These are phyloP conservation scores for Podotricha telesiphe DNA, from an alignment of 2,888 invertebrate genomes.

Conservation along the genomic window DNA sequence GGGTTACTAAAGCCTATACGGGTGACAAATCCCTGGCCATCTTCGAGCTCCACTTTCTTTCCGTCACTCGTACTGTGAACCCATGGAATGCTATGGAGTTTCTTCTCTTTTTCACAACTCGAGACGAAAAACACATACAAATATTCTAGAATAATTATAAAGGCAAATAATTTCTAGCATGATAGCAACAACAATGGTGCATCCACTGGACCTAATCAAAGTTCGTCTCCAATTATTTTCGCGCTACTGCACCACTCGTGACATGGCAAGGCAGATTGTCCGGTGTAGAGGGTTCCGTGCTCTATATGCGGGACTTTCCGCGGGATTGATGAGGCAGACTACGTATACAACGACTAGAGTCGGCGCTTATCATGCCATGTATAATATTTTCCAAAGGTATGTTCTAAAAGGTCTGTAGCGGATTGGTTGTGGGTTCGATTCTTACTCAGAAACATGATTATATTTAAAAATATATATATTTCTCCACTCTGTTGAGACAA, in stretches of 20 bases:
- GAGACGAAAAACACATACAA: no score
- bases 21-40: no score
- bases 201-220: slow-evolving; percentile 97
- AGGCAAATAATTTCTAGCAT: slow-evolving; percentile 85
- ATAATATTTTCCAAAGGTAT: slow-evolving; percentile 79
- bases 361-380: slow-evolving; percentile 93
- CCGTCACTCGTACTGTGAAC: no score
- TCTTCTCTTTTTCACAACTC: no score
- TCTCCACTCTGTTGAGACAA: no score
- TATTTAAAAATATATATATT: no score
- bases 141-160: background rate
- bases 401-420: background rate
- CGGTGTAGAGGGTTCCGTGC: slow-evolving; percentile 91
- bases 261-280: slow-evolving; percentile 86
- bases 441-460: no score
- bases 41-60: no score
- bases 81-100: no score
- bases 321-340: slow-evolving; percentile 95
- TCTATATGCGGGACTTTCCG: slow-evolving; percentile 94
- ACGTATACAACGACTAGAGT: slow-evolving; percentile 97
- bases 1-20: no score
- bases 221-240: slow-evolving; percentile 97
- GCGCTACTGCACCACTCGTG: slow-evolving; percentile 88
- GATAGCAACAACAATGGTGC: slow-evolving; percentile 94
- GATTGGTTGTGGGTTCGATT: no score